A percentile compares a stretch with the other conserved stretches of the same genome.
These are phyloP conservation scores for Pristionchus mayeri DNA, from an alignment of 2,888 invertebrate species.

Conservation along the genomic window DNA sequence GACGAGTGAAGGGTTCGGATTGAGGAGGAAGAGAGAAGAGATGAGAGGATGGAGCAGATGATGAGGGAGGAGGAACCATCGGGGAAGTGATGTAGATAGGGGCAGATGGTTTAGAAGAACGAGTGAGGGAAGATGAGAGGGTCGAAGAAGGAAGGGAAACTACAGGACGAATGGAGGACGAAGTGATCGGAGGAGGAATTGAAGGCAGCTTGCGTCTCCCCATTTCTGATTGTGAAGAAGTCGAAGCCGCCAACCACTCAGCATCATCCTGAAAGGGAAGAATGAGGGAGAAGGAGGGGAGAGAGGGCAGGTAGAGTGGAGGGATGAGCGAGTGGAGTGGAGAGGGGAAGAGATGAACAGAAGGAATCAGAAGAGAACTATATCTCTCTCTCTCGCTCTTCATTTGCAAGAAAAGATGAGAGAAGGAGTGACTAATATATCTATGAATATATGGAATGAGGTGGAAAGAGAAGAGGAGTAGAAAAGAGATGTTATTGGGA, in stretches of 20 bases:
- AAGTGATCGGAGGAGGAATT: constrained; percentile 55
- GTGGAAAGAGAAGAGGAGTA: not conserved
- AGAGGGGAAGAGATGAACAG: no score
- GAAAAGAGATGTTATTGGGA: not conserved
- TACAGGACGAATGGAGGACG: constrained; percentile 45
- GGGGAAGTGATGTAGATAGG: not conserved
- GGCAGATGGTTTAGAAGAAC: not conserved
- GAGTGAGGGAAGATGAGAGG: not conserved
- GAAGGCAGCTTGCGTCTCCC: constrained; percentile 74
- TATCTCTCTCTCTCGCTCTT: not conserved
- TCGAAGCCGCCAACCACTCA: constrained; percentile 40
- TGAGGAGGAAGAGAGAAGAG: no score
- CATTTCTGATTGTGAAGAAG: constrained; percentile 61
- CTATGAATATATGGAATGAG: not conserved
- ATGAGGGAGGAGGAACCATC: not conserved
- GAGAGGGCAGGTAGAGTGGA: not conserved
- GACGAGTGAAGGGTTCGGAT: not conserved
- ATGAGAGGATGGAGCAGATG: not conserved
- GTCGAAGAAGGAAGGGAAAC: constrained; percentile 43
- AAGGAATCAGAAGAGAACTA: not conserved
- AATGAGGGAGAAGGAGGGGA: not conserved
- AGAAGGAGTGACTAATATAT: not conserved
- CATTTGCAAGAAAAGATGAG: not conserved
- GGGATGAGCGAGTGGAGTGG: constrained; percentile 37
- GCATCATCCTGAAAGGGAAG: constrained; percentile 63